Evolutionary conservation across 2,113 vertebrate species (phyloP), one percentile per base, ranked within the genome.

Genomic region (Mugil cephalus): DNA sequence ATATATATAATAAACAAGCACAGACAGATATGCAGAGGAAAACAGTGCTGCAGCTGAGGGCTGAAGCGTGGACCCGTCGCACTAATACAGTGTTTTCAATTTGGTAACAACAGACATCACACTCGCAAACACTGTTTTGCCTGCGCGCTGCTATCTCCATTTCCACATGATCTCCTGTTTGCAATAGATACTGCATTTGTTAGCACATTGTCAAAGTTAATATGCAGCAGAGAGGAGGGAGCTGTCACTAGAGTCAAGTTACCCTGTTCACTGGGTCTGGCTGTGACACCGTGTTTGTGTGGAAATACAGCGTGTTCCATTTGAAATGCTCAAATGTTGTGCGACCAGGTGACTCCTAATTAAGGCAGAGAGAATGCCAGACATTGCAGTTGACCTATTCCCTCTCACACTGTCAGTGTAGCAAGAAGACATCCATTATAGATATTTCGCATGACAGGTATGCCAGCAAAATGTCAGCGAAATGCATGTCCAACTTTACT

Each of bases 391-490:
- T 87, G 69, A 84, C 79, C 74, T 86, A 35, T 69, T 76, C 61
- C 47, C 19, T 73, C 77, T 69, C 43, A 71, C 48, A 63, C 52
- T 59, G 82, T 81, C 76, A 71, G 35, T 17, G 45, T 59, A 62
- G 64, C 69, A 55, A 66, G 52, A 69, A 78, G 67, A 78, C 75
- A 70, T 84, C 72, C 50, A 79, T 83, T 80, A 79, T 68, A 72
- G 30, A 73, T 77, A 85, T 87, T 85, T 81, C 55, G 70, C 74
- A 86, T 83, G 83, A 82, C 69, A 82, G 42, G 62, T 55, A 74
- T 83, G 83, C 73, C 87, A 80, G 55, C 60, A 56, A 74, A 88
- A 86, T 88, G 85, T 89, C 90, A 84, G 62, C 67, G 69, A 42
- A 56, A 87, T 50, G 69, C 80, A 76, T 69, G 74, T 76, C 64